A percentile compares a stretch with the other conserved stretches of the same genome.
phyloP scores from a whole-genome alignment of 2,797 vertebrate species.

The Sphaeramia orbicularis region DNA sequence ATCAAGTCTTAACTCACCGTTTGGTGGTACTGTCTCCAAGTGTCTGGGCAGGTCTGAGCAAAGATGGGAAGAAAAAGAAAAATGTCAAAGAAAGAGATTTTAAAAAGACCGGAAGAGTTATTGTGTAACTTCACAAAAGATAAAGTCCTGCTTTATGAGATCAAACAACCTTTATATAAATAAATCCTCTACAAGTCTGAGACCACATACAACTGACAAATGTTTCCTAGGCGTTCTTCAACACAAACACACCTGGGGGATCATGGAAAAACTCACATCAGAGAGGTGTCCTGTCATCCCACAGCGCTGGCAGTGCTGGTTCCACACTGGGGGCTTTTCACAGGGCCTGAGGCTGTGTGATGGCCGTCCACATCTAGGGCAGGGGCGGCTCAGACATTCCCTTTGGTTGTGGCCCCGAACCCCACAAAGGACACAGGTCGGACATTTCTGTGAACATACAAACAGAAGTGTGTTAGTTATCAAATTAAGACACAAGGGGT shows the following conservation, averaged over 20 bases:
- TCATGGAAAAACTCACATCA: constrained; percentile 65
- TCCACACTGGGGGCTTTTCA: constrained; percentile 67
- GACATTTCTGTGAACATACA: constrained; percentile 55
- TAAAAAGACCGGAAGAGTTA: neutral
- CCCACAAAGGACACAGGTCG: constrained; percentile 76
- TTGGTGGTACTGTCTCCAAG: constrained; percentile 79
- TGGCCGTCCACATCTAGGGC: constrained; percentile 67
- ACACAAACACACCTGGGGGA: constrained; percentile 7
- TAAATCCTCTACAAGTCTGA: neutral
- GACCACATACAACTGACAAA: constrained; percentile 30
- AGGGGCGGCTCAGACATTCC: constrained; percentile 65
- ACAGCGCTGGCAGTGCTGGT: constrained; percentile 78
- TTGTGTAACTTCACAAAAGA: constrained; percentile 1
- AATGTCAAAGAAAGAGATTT: constrained; percentile 9
- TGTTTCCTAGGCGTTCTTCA: constrained; percentile 20
- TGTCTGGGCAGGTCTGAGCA: constrained; percentile 75
- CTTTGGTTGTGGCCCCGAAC: constrained; percentile 71
- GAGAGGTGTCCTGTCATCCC: constrained; percentile 72
- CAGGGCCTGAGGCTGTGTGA: constrained; percentile 66
- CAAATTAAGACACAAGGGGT: neutral
- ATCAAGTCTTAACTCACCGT: constrained; percentile 66
- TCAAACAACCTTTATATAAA: constrained; percentile 36
- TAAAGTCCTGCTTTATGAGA: constrained; percentile 19
- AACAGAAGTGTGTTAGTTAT: neutral
- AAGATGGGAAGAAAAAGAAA: constrained; percentile 20